Base-by-base conservation (phyloP, 1,140 invertebrate species). In the Aphidius gifuensis region DNA sequence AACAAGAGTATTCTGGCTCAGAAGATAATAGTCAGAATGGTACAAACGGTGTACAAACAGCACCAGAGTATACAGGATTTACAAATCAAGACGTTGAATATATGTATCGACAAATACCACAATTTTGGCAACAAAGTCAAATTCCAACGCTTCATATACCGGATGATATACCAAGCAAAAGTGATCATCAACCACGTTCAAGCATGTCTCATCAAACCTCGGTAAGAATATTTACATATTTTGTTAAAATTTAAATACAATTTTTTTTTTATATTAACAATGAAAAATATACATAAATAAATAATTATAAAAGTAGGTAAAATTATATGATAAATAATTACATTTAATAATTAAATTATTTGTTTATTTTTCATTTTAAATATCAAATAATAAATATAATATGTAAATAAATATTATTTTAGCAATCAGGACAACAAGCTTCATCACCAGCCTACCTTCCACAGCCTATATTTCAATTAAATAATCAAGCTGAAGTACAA, bases 91-190 rank as follows among this genome's bases (percentile, higher is more conserved):
- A 78, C 69, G 70, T 76, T 57, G 74, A 79, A 42, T 80, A 77
- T 58, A 77, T 75, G 64, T 78, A 79, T 68, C 76, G 75, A 59
- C 75, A 79, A 51, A 61, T 78, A 61, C 76, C 78, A 62, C 74
- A 79, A 50, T 79, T 80, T 68, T 80, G 78, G 77, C 71, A 69
- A 66, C 75, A 79, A 69, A 64, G 76, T 8, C 75, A 74, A 62
- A 60, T 72, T 55, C 73, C 72, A 61, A 65, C 67, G n/a, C 67
- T 69, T 65, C 77, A 77, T 39, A 62, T 76, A 54, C 60, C 76
- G n/a, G 74, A 73, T 57, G 73, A 76, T 64, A 65, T 74, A 42
- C 60, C 70, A 49, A 61, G 71, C 21, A 78, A 80, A 70, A 71
- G 68, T 66, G 77, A 79, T 44, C 64, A 68, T 48, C 63, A 71